A percentile compares a stretch with the other conserved stretches of the same genome.
These are phyloP conservation scores for Euschistus heros DNA, from an alignment of 1,140 invertebrate species.

Conservation along the genomic window DNA sequence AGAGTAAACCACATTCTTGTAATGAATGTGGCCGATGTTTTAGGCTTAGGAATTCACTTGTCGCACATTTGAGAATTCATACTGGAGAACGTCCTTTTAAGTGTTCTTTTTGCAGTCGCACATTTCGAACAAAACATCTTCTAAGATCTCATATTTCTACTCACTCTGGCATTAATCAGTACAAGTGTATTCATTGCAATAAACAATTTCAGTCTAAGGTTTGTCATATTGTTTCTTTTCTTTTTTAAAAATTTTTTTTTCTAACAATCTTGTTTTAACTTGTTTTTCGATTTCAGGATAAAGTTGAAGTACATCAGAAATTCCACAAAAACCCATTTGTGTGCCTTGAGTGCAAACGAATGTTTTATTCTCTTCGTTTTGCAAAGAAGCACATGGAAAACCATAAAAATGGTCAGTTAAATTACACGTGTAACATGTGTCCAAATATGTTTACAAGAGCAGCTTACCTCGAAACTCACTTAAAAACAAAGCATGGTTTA, in stretches of 20 bases:
- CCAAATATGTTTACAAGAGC: conserved; percentile 14
- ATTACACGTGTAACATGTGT: conserved; percentile 4
- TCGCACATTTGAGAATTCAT: background rate
- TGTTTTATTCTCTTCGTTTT: conserved; percentile 7
- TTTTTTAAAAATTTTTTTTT: background rate
- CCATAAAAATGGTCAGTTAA: conserved; percentile 1
- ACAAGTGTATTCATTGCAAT: background rate
- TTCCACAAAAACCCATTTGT: background rate
- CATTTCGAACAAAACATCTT: conserved; percentile 12
- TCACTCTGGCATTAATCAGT: background rate
- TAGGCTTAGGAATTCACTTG: background rate
- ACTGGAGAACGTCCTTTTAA: background rate
- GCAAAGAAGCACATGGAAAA: background rate
- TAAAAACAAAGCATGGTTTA: background rate
- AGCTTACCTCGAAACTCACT: conserved; percentile 8
- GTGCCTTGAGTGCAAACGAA: background rate
- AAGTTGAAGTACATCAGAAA: background rate
- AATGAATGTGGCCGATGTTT: conserved; percentile 5
- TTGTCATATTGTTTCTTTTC: no score
- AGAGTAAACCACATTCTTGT: background rate
- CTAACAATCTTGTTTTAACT: background rate
- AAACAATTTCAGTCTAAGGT: conserved; percentile 2
- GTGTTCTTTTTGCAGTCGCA: background rate
- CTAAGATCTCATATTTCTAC: background rate
- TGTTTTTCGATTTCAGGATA: background rate